These are phyloP conservation scores for Brachionus koreanus DNA, from an alignment of 1,140 invertebrate species.

Conservation along the genomic window DNA sequence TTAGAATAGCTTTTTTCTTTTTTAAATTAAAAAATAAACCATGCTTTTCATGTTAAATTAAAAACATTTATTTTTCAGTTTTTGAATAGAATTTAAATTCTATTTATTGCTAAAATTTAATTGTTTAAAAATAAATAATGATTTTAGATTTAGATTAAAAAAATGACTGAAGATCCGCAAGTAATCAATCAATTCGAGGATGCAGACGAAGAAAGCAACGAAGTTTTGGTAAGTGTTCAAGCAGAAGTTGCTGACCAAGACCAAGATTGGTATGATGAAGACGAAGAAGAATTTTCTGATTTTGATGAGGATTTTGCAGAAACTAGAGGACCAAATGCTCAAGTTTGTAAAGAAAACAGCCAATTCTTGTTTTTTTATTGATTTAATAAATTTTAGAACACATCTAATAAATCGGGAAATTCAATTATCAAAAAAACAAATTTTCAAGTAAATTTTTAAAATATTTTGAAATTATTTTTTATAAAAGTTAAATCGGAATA, in stretches of 20 bases:
- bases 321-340: conserved; percentile 31
- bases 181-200: conserved; percentile 11
- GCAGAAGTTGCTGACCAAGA: background rate
- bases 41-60: background rate
- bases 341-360: background rate
- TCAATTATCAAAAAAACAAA: background rate
- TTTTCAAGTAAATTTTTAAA: background rate
- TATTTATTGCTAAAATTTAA: background rate
- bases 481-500: too few species aligned
- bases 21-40: background rate
- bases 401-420: background rate
- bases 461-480: background rate
- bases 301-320: conserved; percentile 21
- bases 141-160: background rate
- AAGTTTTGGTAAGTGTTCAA: background rate
- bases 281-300: conserved; percentile 29
- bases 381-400: conserved; percentile 20
- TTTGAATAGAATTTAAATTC: conserved; percentile 34
- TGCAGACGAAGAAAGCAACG: background rate
- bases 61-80: background rate
- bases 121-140: background rate
- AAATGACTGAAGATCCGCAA: background rate
- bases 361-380: background rate
- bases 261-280: background rate
- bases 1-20: background rate